Evolutionary conservation across 2,113 vertebrate species (phyloP), one percentile per base, ranked within the genome.

Genomic region (Coturnix japonica): DNA sequence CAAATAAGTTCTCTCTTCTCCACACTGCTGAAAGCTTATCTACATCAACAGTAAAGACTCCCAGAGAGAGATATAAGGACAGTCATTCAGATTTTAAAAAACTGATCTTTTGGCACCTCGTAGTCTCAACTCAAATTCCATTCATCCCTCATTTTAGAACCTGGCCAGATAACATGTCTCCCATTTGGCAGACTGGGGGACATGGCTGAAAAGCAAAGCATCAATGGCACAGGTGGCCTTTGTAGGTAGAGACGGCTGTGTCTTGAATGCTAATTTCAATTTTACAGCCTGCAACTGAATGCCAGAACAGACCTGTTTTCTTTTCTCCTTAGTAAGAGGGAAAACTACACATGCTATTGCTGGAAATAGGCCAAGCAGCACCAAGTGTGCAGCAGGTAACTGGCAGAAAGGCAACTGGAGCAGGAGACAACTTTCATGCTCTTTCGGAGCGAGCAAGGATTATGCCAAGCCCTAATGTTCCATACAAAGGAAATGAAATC

Each of bases 401-500:
- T 96, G 95, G 95, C 90, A 96, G 81, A 11, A 20, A 91, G 35
- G 63, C 12, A 1, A 83, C 82, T 25, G 72, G 70, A 96, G 90
- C 6, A 2, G 59, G 75, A 63, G 43, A 96, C 90, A 95, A 97
- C 89, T 95, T 92, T 81, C 33, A 18, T 54, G 94, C 77, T 88
- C 72, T 93, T 95, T 94, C 16, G 21, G 91, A 96, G 85, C 80
- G 91, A 80, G 83, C 30, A 11, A 75, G 59, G 78, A 85, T 91
- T 95, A 83, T 87, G 95, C 95, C 91, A 97, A 96, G 81, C 81
- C 87, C 63, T 97, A 95, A 96, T 93, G 95, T 95, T 95, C 82
- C 91, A 33, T 92, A 95, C 3, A 49, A 95, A 95, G 94, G 92
- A 91, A 90, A 85, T 89, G 12, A 95, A 96, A 96, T 79, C 30